Evolutionary conservation across 2,888 invertebrate species (phyloP).

Genomic region (Ceraclea dissimilis): DNA sequence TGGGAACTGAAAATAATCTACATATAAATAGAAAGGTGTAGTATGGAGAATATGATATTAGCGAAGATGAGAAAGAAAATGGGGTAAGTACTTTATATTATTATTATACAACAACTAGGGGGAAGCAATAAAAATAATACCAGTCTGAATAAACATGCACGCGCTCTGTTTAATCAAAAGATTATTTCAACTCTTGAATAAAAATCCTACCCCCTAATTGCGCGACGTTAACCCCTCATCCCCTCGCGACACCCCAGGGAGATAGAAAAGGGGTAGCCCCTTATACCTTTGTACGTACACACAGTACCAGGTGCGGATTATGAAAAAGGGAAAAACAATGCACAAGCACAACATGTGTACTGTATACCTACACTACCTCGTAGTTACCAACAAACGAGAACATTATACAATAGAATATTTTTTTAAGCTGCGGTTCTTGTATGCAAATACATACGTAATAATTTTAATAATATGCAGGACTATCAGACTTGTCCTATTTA

Average conservation of each 20-base stretch:
- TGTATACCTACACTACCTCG: background rate
- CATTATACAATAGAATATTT: background rate
- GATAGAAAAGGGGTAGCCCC: conserved; percentile 5
- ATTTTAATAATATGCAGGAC: no score
- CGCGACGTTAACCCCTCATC: background rate
- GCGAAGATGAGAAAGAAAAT: no score
- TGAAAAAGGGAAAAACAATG: background rate
- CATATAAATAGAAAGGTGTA: no score
- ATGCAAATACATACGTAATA: background rate
- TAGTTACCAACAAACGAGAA: background rate
- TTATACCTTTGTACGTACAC: no score
- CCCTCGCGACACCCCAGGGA: background rate
- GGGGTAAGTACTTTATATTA: no score
- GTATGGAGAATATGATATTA: no score
- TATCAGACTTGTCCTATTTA: no score
- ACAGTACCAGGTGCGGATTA: background rate
- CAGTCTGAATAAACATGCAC: conserved; percentile 13
- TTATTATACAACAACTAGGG: no score
- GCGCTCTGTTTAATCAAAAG: conserved; percentile 25
- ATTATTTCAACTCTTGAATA: conserved; percentile 20
- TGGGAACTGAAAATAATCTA: no score
- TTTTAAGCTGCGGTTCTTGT: background rate
- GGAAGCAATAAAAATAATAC: background rate
- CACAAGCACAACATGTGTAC: no score
- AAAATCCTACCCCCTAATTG: conserved; percentile 17